These are phyloP conservation scores for Platorchestia sp. DNA, from an alignment of 1,140 invertebrate genomes.

Conservation along the genomic window DNA sequence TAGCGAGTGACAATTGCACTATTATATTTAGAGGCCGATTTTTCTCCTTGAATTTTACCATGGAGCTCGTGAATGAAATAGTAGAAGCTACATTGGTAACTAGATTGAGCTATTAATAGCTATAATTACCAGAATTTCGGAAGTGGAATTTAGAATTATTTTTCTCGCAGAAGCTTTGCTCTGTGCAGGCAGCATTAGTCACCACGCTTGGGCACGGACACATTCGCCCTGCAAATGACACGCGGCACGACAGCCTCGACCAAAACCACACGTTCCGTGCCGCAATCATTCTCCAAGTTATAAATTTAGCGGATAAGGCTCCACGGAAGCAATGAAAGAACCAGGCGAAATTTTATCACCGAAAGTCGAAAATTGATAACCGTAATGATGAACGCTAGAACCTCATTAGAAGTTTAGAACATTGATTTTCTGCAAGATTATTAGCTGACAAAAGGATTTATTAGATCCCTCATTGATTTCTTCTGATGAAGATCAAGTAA, in stretches of 20 bases:
- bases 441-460: too few species aligned
- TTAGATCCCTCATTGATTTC: too few species aligned
- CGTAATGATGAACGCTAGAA: background rate
- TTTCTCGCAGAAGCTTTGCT: background rate
- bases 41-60: too few species aligned
- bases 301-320: background rate
- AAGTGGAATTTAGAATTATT: background rate
- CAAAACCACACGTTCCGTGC: background rate
- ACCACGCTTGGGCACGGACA: too few species aligned
- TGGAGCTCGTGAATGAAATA: too few species aligned
- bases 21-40: too few species aligned
- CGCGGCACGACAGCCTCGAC: background rate
- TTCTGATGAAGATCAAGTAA: too few species aligned
- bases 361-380: background rate
- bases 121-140: background rate
- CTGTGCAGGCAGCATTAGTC: background rate
- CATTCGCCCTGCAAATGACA: background rate
- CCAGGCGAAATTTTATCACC: background rate
- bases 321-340: background rate
- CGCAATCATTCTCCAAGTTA: background rate
- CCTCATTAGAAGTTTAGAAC: too few species aligned
- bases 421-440: too few species aligned
- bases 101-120: background rate
- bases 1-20: too few species aligned
- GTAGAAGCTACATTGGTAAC: background rate